Conservation (phyloP, 2,797 vertebrate genomes). For the Cyprinella venusta region DNA sequence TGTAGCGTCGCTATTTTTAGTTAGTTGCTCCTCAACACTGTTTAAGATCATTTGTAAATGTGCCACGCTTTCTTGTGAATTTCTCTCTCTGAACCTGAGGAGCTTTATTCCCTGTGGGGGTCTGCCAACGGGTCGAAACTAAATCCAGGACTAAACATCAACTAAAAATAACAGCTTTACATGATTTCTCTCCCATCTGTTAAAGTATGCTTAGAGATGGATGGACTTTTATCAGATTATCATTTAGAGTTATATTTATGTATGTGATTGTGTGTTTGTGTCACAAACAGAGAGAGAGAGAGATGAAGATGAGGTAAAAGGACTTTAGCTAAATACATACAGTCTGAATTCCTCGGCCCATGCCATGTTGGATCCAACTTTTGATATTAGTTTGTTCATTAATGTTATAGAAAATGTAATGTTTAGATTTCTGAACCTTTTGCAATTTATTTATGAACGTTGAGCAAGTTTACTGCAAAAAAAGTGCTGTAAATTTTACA, state of each 20-base stretch:
- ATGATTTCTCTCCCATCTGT: slow-evolving; percentile 49
- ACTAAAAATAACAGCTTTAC: slow-evolving; percentile 45
- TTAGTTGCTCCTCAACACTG: background rate
- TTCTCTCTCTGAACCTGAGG: slow-evolving; percentile 12
- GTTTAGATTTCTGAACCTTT: background rate
- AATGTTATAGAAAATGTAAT: background rate
- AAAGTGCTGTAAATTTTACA: too few relatives aligned
- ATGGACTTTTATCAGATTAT: slow-evolving; percentile 52
- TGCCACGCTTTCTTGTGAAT: background rate
- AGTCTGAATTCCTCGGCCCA: slow-evolving; percentile 30
- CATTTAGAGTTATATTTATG: slow-evolving; percentile 29
- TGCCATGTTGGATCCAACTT: slow-evolving; percentile 3
- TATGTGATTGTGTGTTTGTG: slow-evolving; percentile 28
- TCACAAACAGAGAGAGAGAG: background rate
- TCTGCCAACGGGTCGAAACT: too few relatives aligned
- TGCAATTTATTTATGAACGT: too few relatives aligned
- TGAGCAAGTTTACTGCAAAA: too few relatives aligned
- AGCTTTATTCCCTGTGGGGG: background rate
- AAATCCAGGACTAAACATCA: too few relatives aligned
- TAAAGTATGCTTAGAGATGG: slow-evolving; percentile 46
- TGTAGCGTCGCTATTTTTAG: background rate
- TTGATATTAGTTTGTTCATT: background rate
- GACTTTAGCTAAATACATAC: slow-evolving; percentile 23
- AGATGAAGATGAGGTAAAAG: background rate
- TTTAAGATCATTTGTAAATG: background rate